Conservation (phyloP, 2,797 vertebrate genomes). For the Astyanax mexicanus region DNA sequence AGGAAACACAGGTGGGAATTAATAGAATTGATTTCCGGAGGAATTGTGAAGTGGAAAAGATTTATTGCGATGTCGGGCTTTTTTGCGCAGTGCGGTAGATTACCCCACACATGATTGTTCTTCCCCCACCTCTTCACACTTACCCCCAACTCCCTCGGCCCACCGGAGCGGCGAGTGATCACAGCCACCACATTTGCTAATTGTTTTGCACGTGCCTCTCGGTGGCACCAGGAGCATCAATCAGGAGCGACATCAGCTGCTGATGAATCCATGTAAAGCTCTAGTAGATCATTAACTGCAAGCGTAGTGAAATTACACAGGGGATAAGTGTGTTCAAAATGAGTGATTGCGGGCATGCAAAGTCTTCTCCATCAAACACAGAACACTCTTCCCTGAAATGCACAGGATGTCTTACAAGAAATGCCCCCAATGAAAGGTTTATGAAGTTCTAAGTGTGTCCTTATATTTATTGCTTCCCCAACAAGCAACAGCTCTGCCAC, state of each 20-base stretch:
- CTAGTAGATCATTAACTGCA: slow-evolving; percentile 25
- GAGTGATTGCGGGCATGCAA: slow-evolving; percentile 26
- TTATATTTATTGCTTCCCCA: slow-evolving; percentile 2
- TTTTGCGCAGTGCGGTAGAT: slow-evolving; percentile 79
- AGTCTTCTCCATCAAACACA: neutral
- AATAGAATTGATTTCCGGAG: slow-evolving; percentile 68
- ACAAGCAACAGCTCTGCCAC: slow-evolving; percentile 1
- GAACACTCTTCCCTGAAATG: neutral
- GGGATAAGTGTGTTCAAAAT: slow-evolving; percentile 21
- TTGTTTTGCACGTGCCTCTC: slow-evolving; percentile 60
- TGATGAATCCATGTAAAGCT: slow-evolving; percentile 35
- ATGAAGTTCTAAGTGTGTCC: neutral
- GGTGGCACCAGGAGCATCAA: slow-evolving; percentile 30
- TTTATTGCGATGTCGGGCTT: slow-evolving; percentile 66
- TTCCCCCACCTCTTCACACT: slow-evolving; percentile 61
- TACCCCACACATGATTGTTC: slow-evolving; percentile 70
- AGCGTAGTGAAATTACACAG: slow-evolving; percentile 7
- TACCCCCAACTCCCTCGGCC: slow-evolving; percentile 65
- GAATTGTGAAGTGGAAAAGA: slow-evolving; percentile 62
- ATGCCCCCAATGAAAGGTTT: neutral
- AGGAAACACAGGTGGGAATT: slow-evolving; percentile 58
- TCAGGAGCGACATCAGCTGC: slow-evolving; percentile 24
- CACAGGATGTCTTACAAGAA: too few species aligned
- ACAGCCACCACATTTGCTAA: slow-evolving; percentile 56
- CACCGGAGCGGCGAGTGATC: slow-evolving; percentile 47